Evolutionary conservation across 2,888 invertebrate genomes (phyloP).

Genomic region (Sympetrum striolatum): DNA sequence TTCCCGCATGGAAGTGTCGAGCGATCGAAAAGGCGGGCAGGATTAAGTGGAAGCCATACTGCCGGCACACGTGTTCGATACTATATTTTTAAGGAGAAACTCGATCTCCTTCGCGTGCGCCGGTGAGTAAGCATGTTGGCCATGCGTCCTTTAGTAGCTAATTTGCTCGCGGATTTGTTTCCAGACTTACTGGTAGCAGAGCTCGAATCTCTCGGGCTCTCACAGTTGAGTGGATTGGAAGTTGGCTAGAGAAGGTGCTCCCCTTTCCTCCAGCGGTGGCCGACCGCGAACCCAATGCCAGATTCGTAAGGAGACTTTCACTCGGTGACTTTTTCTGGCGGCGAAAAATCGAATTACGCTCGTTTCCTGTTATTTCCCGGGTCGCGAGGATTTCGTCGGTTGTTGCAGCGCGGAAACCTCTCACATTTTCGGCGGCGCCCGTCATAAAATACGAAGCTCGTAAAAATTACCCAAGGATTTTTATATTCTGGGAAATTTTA

Average conservation of each 20-base stretch:
- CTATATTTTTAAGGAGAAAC: conserved; percentile 33
- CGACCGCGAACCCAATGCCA: not conserved
- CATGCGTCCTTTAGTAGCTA: conserved; percentile 34
- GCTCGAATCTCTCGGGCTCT: not conserved
- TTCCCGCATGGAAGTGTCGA: not conserved
- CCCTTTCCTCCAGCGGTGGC: not conserved
- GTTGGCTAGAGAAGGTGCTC: not conserved
- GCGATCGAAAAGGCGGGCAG: not conserved
- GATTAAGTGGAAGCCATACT: conserved; percentile 34
- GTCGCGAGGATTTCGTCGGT: no score
- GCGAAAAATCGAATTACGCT: no score
- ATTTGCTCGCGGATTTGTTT: conserved; percentile 34
- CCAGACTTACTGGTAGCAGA: conserved; percentile 6
- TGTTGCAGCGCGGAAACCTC: no score
- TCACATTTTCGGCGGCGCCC: no score
- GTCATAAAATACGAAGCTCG: no score
- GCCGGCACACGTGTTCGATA: conserved; percentile 26
- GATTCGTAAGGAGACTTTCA: not conserved
- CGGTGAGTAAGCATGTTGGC: conserved; percentile 21
- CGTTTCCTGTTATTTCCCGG: no score
- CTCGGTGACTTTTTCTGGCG: not conserved
- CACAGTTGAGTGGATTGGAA: not conserved
- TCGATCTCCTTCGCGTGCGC: conserved; percentile 26
- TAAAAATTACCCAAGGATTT: no score
- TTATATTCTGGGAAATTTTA: no score